Conservation (phyloP, 2,113 vertebrate genomes). For the Synchiropus splendidus region DNA sequence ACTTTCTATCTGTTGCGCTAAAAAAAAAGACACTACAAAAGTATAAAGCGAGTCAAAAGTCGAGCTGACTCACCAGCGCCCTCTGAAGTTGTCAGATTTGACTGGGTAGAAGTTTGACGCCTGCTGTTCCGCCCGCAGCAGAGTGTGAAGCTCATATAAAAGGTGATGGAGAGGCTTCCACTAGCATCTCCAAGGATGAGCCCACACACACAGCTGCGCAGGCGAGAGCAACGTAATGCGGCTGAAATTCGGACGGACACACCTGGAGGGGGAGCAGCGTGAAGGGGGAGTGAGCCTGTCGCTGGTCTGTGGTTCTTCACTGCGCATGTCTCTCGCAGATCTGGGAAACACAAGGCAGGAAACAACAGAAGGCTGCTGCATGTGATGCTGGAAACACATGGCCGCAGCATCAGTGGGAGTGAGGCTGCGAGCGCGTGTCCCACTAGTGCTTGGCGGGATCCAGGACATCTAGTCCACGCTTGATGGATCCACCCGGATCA, state of each 20-base stretch:
- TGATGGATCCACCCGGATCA: slow-evolving; percentile 46
- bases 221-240: slow-evolving; percentile 24
- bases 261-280: background rate
- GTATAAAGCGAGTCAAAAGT: slow-evolving; percentile 27
- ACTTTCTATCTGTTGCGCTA: slow-evolving; percentile 28
- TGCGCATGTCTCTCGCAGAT: too few species aligned
- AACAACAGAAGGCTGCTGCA: slow-evolving; percentile 31
- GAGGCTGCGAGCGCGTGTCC: slow-evolving; percentile 4
- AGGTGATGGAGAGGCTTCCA: slow-evolving; percentile 34
- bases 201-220: slow-evolving; percentile 34
- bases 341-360: slow-evolving; percentile 31
- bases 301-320: background rate
- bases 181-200: slow-evolving; percentile 21
- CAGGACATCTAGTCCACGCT: slow-evolving; percentile 33
- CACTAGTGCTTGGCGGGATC: slow-evolving; percentile 8
- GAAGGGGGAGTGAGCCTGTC: background rate
- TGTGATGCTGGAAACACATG: slow-evolving; percentile 33
- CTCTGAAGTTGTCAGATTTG: slow-evolving; percentile 24
- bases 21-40: slow-evolving; percentile 7
- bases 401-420: slow-evolving; percentile 4
- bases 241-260: slow-evolving; percentile 22
- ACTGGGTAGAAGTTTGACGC: slow-evolving; percentile 21
- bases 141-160: slow-evolving; percentile 28
- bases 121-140: slow-evolving; percentile 40
- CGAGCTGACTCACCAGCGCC: slow-evolving; percentile 23